Conservation (phyloP, 2,888 invertebrate genomes). For the Anaspis maculata region DNA sequence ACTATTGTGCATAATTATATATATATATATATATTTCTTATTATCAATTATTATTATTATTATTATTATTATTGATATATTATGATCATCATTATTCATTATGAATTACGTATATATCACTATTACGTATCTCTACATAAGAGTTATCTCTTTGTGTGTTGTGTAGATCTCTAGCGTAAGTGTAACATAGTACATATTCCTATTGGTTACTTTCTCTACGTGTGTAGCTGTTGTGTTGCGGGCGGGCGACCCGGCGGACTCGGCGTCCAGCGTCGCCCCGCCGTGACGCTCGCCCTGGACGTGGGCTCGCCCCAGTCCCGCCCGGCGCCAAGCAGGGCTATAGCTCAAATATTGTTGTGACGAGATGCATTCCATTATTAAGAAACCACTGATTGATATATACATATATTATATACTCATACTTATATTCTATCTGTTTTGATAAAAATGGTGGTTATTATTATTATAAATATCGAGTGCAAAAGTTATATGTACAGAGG, state of each 20-base stretch:
- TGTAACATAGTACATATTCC: conserved; percentile 41
- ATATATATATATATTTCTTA: conserved; percentile 11
- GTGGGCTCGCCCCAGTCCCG: conserved; percentile 30
- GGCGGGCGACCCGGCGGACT: conserved; percentile 30
- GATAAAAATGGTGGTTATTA: conserved; percentile 38
- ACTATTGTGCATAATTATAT: conserved; percentile 11
- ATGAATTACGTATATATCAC: conserved; percentile 35
- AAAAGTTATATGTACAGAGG: conserved; percentile 46
- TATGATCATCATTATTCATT: conserved; percentile 35
- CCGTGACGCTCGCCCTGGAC: conserved; percentile 32
- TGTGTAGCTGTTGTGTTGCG: conserved; percentile 44
- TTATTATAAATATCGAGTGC: conserved; percentile 40
- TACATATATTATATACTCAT: conserved; percentile 39
- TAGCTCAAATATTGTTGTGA: conserved; percentile 47
- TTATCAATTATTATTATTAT: conserved; percentile 24
- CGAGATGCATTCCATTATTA: conserved; percentile 44
- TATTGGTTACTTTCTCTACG: conserved; percentile 43
- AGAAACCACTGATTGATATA: conserved; percentile 40
- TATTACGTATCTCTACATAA: conserved; percentile 38
- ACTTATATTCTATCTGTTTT: conserved; percentile 42
- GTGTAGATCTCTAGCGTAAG: conserved; percentile 43
- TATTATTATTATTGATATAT: conserved; percentile 22
- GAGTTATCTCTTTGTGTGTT: conserved; percentile 44
- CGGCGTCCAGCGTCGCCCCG: conserved; percentile 18
- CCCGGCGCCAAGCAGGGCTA: conserved; percentile 36